phyloP scores from a whole-genome alignment of 2,888 invertebrate genomes.

The Microctonus aethiopoides region DNA sequence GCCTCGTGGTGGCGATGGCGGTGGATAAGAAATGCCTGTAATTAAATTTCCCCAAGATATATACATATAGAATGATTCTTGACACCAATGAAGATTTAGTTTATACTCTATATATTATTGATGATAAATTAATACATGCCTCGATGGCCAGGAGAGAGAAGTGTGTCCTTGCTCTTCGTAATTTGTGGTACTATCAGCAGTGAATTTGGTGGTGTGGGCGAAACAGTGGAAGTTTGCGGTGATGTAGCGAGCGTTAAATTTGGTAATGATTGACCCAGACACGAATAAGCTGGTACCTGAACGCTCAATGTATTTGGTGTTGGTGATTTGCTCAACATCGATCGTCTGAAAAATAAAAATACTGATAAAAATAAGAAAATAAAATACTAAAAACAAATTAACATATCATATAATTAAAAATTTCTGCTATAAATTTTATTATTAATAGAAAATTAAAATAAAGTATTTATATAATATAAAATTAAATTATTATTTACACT shows the following conservation, averaged over 20 bases:
- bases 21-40: constrained; percentile 82
- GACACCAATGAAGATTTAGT: background rate
- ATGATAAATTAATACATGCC: constrained; percentile 46
- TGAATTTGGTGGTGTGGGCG: constrained; percentile 65
- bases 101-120: background rate
- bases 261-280: constrained; percentile 83
- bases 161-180: constrained; percentile 65
- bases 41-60: constrained; percentile 25
- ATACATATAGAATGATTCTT: constrained; percentile 28
- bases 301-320: constrained; percentile 82
- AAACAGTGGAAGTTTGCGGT: constrained; percentile 64
- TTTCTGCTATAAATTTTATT: background rate
- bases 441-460: background rate
- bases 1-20: constrained; percentile 77
- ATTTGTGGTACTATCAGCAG: constrained; percentile 67
- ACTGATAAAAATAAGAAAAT: too few species aligned
- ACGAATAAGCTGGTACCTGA: constrained; percentile 74
- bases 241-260: constrained; percentile 73
- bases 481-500: background rate
- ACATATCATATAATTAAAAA: background rate
- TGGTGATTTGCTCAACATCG: constrained; percentile 66
- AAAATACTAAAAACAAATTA: too few species aligned
- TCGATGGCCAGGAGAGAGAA: constrained; percentile 65
- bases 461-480: background rate
- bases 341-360: constrained; percentile 56